A percentile compares a stretch with the other conserved stretches of the same genome.
Conservation (phyloP, 1,140 invertebrate species). For the Drosophila erecta region DNA sequence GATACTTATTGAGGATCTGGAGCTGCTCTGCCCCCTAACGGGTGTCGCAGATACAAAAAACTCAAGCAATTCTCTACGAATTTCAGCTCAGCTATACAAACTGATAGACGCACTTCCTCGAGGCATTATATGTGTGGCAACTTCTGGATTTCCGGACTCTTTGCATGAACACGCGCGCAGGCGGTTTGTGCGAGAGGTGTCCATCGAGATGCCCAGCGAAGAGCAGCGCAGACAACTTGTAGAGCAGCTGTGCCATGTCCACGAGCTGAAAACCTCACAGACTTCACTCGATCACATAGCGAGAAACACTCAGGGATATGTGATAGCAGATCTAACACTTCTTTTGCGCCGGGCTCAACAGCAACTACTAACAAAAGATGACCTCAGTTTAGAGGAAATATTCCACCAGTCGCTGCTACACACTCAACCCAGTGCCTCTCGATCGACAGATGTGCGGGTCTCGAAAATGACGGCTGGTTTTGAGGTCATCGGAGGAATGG, state of each 20-base stretch:
- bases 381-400: slow-evolving; percentile 34
- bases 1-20: slow-evolving; percentile 82
- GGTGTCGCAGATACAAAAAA: slow-evolving; percentile 36
- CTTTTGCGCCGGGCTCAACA: slow-evolving; percentile 58
- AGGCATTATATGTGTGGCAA: slow-evolving; percentile 84
- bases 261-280: neutral
- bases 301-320: slow-evolving; percentile 74
- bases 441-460: slow-evolving; percentile 86
- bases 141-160: slow-evolving; percentile 75
- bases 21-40: slow-evolving; percentile 73
- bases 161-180: slow-evolving; percentile 80
- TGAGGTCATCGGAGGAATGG: slow-evolving; percentile 88
- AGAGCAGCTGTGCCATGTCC: slow-evolving; percentile 16
- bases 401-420: slow-evolving; percentile 24
- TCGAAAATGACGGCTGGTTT: slow-evolving; percentile 85
- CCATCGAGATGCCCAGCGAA: slow-evolving; percentile 88
- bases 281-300: slow-evolving; percentile 50
- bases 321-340: slow-evolving; percentile 62
- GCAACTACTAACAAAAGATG: slow-evolving; percentile 13
- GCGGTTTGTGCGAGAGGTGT: slow-evolving; percentile 82
- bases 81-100: slow-evolving; percentile 73
- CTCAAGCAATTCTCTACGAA: slow-evolving; percentile 64
- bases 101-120: slow-evolving; percentile 80
- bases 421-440: slow-evolving; percentile 85
- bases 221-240: slow-evolving; percentile 52